Evolutionary conservation across 2,113 vertebrate species (phyloP).

Genomic region (Phoenicopterus ruber): DNA sequence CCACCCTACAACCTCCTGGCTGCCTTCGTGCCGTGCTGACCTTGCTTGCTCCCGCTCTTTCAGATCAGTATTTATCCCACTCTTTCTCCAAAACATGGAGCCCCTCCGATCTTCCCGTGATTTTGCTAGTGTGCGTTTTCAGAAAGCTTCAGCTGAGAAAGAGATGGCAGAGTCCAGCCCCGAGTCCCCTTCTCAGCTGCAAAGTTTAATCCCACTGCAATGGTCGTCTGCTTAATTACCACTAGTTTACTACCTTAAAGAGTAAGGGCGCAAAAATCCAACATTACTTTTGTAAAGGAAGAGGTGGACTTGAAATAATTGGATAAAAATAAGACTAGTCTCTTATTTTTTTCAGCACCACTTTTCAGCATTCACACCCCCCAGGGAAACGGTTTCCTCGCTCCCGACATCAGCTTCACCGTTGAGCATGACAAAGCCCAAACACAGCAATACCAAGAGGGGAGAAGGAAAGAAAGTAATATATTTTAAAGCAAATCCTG

Average conservation of each 20-base stretch:
- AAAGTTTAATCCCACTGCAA: neutral
- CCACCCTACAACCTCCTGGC: neutral
- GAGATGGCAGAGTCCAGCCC: neutral
- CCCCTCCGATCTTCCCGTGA: accelerated
- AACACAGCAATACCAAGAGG: neutral
- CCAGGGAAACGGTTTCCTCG: neutral
- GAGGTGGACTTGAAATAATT: neutral
- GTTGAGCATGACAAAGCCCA: neutral
- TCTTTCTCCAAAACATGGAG: neutral
- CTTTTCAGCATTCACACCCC: neutral
- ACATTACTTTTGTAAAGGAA: neutral
- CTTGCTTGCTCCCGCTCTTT: neutral
- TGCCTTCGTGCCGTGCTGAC: neutral
- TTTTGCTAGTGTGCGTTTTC: neutral
- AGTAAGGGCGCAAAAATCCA: neutral
- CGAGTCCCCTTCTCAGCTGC: neutral
- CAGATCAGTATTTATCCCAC: neutral
- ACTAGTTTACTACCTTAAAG: neutral
- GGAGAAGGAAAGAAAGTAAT: neutral
- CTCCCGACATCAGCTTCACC: neutral
- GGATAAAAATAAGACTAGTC: neutral
- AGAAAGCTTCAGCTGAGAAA: neutral
- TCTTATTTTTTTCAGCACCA: neutral
- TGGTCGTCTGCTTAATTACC: neutral
- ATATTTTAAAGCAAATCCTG: neutral